Percentiles rank a stretch among this genome's conserved stretches.
Conservation (phyloP, 2,888 invertebrate species). For the Macaria liturata region DNA sequence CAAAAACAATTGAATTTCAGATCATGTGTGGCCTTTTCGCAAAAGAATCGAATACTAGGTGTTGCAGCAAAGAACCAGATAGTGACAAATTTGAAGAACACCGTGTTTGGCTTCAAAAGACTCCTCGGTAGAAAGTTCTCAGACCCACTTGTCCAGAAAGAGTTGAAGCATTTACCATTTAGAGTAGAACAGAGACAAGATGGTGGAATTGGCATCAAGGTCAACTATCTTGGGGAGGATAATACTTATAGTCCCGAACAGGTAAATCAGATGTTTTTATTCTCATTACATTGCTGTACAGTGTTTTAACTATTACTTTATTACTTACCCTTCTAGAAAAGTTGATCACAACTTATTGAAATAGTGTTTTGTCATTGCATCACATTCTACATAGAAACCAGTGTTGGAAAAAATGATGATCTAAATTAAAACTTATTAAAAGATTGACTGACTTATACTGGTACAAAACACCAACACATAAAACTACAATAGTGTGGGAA, state of each 20-base stretch:
- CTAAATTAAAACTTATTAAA: no score
- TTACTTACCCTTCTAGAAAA: no score
- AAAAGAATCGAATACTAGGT: conserved; percentile 96
- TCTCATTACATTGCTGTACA: no score
- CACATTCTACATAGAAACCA: no score
- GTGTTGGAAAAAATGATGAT: no score
- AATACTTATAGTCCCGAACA: conserved; percentile 96
- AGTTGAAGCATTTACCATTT: conserved; percentile 91
- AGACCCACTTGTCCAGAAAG: conserved; percentile 94
- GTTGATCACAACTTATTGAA: no score
- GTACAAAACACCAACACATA: no score
- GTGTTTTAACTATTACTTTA: not conserved
- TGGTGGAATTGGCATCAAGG: conserved; percentile 94
- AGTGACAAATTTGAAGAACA: conserved; percentile 98
- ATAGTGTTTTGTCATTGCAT: no score
- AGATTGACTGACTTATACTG: no score
- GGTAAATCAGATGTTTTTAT: conserved; percentile 44
- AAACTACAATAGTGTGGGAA: no score
- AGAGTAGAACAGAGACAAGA: conserved; percentile 89
- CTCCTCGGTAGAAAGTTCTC: conserved; percentile 94
- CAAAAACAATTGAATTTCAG: conserved; percentile 78
- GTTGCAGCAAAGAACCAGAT: conserved; percentile 98
- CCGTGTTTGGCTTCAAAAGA: conserved; percentile 96
- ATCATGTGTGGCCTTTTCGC: conserved; percentile 97
- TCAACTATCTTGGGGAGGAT: conserved; percentile 94